Percentiles rank a stretch among this genome's conserved stretches.
These are phyloP conservation scores for Cryptocephalus primarius DNA, from an alignment of 2,888 invertebrate species.

Conservation along the genomic window DNA sequence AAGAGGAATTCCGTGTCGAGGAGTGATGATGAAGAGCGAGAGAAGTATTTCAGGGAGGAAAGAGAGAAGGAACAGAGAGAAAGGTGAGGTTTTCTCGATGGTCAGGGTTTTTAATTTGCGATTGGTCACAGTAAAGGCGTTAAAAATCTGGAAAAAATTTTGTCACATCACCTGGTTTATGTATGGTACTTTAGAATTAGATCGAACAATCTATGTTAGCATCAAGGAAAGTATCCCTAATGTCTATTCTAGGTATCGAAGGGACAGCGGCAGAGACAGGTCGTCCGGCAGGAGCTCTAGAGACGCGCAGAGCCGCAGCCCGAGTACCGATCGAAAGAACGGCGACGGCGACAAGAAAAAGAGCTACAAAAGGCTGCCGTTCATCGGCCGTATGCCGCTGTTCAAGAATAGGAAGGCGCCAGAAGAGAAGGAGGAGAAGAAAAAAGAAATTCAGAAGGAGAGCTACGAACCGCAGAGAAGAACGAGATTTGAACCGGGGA, in stretches of 20 bases:
- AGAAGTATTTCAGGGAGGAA: conserved; percentile 6
- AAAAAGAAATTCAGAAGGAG: conserved; percentile 41
- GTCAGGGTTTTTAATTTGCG: too few species aligned
- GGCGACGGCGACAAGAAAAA: neutral
- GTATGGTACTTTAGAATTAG: too few species aligned
- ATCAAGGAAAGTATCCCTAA: too few species aligned
- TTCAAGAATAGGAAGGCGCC: conserved; percentile 49
- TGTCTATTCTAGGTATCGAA: conserved; percentile 1
- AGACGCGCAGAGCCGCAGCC: conserved; percentile 7
- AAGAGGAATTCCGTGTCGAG: conserved; percentile 10
- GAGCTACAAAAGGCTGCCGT: conserved; percentile 62
- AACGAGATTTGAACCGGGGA: conserved; percentile 35
- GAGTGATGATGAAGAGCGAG: conserved; percentile 13
- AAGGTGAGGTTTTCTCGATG: conserved; percentile 3
- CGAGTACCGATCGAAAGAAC: conserved; percentile 4
- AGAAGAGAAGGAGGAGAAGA: conserved; percentile 38
- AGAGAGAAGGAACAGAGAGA: conserved; percentile 7
- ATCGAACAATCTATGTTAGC: too few species aligned
- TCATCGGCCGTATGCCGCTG: conserved; percentile 77
- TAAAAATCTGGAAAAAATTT: too few species aligned
- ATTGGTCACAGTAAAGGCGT: too few species aligned
- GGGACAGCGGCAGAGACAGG: conserved; percentile 8
- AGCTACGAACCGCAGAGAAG: conserved; percentile 33
- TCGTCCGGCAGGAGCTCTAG: conserved; percentile 7
- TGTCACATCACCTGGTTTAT: too few species aligned